Evolutionary conservation across 1,140 invertebrate species (phyloP).

Genomic region (Musca domestica): DNA sequence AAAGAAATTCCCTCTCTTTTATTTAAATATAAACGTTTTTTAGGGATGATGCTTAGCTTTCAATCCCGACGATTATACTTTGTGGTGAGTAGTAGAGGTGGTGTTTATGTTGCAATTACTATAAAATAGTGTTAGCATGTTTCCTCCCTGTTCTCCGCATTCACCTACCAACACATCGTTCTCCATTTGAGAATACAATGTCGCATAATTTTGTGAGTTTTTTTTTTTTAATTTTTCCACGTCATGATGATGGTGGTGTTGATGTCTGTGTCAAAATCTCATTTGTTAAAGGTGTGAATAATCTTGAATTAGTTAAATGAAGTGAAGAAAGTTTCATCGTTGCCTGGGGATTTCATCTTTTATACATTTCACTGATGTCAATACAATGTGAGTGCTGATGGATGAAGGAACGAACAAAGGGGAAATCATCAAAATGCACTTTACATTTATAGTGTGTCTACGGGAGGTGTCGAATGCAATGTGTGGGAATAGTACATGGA

Average conservation of each 20-base stretch:
- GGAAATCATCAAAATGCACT: slow-evolving; percentile 16
- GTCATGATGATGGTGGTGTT: slow-evolving; percentile 9
- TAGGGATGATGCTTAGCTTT: no score
- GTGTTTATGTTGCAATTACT: no score
- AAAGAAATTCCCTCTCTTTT: no score
- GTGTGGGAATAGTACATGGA: slow-evolving; percentile 7
- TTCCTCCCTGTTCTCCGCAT: no score
- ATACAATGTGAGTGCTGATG: slow-evolving; percentile 4
- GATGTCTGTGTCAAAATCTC: slow-evolving; percentile 12
- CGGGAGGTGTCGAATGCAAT: not conserved
- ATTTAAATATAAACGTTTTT: no score
- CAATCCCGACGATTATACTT: no score
- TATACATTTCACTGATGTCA: not conserved
- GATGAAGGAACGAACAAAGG: not conserved
- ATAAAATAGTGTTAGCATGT: no score
- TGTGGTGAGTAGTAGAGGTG: no score
- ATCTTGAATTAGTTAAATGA: slow-evolving; percentile 24
- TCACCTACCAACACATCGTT: no score
- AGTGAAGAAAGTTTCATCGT: slow-evolving; percentile 9
- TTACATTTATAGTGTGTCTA: not conserved
- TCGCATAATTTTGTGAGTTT: no score
- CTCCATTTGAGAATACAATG: no score
- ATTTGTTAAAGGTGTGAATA: slow-evolving; percentile 23
- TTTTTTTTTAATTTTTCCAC: not conserved
- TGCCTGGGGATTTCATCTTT: not conserved